Evolutionary conservation across 2,888 invertebrate genomes (phyloP), one percentile per base, ranked within the genome.

Genomic region (Sarcophaga variegata): DNA sequence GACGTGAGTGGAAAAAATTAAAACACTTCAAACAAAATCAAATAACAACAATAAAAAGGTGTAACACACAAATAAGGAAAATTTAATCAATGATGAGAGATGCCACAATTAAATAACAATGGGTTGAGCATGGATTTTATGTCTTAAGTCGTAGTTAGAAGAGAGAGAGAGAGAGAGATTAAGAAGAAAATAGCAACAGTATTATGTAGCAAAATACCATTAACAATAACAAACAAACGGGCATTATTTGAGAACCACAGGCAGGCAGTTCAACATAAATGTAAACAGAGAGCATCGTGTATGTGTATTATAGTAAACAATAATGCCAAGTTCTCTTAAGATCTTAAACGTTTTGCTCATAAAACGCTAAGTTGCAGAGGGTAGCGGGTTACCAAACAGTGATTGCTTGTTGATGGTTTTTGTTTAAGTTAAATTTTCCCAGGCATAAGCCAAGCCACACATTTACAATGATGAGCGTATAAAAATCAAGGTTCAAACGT

Each of bases 1-100:
- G 77, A 86, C 87, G 79, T 87, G 84, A 81, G 84, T 87, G 45
- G 81, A 81, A 84, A 81, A 59, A 81, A 75, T 66, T 76, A 83
- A 87, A 87, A 83, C 78, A 76, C 45, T 83, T 45, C 63, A 78
- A 62, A 71, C 69, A 78, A 62, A 71, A 22, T 69, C 47, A 25
- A 27, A 59, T 62, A 20, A 10, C 20, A 27, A 64, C 54, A 59
- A 54, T 67, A 74, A 66, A 79, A 79, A 83, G 83, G 86, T 82
- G 76, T 83, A 80, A 76, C 75, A 85, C 76, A 74, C 17, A 75
- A 86, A 45, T 54, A 54, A 14, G 4, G 2, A 54, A 54, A 54
- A 54, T 54, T 12, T 14, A 54, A 64, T 72, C 62, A 62, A 49
- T 81, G 70, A 82, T 82, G 81, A 79, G 78, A 79, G 75, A 70